Conservation (phyloP, 2,113 vertebrate genomes). For the Lampris megalopsis region DNA sequence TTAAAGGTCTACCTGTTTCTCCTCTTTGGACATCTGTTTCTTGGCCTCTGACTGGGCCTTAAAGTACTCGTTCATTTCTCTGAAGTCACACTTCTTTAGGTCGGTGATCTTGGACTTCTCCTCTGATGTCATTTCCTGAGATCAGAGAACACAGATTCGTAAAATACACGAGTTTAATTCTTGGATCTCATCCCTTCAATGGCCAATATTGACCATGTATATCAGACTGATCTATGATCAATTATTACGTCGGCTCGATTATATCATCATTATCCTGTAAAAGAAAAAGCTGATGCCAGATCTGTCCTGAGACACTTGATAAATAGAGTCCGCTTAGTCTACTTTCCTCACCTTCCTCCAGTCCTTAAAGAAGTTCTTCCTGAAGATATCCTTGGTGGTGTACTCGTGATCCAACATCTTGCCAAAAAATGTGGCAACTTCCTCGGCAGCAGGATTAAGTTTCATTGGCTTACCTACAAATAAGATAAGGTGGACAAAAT, state of each 20-base stretch:
- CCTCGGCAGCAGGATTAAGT: constrained; percentile 91
- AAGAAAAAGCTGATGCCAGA: background rate
- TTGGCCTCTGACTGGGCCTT: constrained; percentile 94
- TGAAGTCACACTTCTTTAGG: constrained; percentile 95
- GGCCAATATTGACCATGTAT: too few species aligned
- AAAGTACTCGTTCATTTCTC: constrained; percentile 92
- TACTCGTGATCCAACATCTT: constrained; percentile 99
- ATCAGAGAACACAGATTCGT: constrained; percentile 7
- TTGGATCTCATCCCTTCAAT: background rate
- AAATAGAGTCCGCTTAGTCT: background rate
- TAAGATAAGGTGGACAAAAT: background rate
- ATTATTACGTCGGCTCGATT: background rate
- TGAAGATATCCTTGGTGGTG: constrained; percentile 97
- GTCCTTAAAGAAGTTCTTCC: constrained; percentile 98
- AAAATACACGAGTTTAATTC: background rate
- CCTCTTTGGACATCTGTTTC: constrained; percentile 97
- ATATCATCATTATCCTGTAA: background rate
- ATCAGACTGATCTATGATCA: too few species aligned
- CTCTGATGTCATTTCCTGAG: constrained; percentile 95
- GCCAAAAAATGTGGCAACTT: constrained; percentile 96
- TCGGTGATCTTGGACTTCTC: constrained; percentile 91
- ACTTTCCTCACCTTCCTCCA: constrained; percentile 92
- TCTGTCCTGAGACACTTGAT: background rate
- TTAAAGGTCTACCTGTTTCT: constrained; percentile 87
- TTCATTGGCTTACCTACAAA: constrained; percentile 91